Percentiles rank a stretch among this genome's conserved stretches.
Conservation (phyloP, 2,113 vertebrate species). For the Phaethon lepturus region DNA sequence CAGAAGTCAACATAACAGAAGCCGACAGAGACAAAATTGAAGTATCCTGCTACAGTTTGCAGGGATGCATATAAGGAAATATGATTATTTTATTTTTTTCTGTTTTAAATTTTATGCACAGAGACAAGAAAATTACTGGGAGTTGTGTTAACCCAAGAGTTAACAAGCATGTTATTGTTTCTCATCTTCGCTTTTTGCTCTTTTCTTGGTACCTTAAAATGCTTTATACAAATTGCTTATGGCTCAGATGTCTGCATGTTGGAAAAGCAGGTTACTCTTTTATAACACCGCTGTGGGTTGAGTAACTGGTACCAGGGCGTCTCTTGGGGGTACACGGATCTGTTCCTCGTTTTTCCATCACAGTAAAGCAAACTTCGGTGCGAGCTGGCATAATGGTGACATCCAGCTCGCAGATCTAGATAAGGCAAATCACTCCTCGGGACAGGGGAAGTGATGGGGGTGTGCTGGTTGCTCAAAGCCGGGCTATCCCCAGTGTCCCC, state of each 20-base stretch:
- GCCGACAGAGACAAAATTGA: constrained; percentile 45
- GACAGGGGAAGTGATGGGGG: background rate
- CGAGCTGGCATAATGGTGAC: background rate
- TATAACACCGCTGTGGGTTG: background rate
- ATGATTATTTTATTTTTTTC: background rate
- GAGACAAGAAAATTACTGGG: constrained; percentile 14
- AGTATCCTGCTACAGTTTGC: constrained; percentile 2
- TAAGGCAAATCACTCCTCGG: background rate
- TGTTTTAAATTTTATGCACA: constrained; percentile 9
- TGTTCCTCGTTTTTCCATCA: background rate
- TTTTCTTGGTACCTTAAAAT: constrained; percentile 32
- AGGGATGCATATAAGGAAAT: background rate
- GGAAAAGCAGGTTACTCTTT: constrained; percentile 17
- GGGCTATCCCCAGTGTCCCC: accelerated
- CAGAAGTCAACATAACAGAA: constrained; percentile 66
- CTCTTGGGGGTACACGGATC: background rate
- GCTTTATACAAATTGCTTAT: constrained; percentile 9
- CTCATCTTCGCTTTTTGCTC: constrained; percentile 27
- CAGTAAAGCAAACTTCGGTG: background rate
- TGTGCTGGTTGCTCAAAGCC: background rate
- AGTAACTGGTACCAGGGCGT: background rate
- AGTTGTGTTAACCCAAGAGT: constrained; percentile 26
- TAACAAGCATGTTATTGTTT: constrained; percentile 44
- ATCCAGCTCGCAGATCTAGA: background rate
- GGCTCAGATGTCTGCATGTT: background rate